These are phyloP conservation scores for Diorhabda carinulata DNA, from an alignment of 1,140 invertebrate species.

Conservation along the genomic window DNA sequence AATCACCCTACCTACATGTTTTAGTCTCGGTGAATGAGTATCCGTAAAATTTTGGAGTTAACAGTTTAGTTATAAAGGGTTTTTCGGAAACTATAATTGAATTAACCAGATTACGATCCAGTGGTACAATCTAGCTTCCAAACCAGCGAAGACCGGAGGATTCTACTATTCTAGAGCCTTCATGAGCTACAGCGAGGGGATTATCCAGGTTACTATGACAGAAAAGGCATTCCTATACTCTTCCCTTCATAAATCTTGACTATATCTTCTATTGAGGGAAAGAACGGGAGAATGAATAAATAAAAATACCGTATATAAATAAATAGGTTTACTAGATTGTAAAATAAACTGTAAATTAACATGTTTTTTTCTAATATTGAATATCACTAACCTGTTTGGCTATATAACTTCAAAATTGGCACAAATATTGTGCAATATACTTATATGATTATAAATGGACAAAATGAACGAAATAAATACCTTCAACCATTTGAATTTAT, in stretches of 20 bases:
- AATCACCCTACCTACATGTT: no score
- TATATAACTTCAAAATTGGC: conserved; percentile 1
- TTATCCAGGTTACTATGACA: no score
- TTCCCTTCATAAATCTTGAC: not conserved
- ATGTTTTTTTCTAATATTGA: not conserved
- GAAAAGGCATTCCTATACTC: no score
- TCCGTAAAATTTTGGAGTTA: no score
- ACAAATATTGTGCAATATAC: not conserved
- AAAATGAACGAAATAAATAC: not conserved
- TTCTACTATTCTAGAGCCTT: no score
- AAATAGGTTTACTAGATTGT: conserved; percentile 1
- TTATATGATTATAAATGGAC: not conserved
- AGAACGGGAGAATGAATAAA: not conserved
- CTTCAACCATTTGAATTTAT: not conserved
- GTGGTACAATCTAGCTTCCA: no score
- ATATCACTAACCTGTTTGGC: not conserved
- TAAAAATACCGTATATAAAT: not conserved
- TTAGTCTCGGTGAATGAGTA: no score
- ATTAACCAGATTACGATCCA: no score
- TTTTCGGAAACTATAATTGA: no score
- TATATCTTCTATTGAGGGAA: not conserved
- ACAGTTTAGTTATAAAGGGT: no score
- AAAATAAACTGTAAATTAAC: not conserved
- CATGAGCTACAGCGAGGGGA: no score
- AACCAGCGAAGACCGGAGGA: no score